Evolutionary conservation across 2,113 vertebrate species (phyloP).

Genomic region (Apus apus): DNA sequence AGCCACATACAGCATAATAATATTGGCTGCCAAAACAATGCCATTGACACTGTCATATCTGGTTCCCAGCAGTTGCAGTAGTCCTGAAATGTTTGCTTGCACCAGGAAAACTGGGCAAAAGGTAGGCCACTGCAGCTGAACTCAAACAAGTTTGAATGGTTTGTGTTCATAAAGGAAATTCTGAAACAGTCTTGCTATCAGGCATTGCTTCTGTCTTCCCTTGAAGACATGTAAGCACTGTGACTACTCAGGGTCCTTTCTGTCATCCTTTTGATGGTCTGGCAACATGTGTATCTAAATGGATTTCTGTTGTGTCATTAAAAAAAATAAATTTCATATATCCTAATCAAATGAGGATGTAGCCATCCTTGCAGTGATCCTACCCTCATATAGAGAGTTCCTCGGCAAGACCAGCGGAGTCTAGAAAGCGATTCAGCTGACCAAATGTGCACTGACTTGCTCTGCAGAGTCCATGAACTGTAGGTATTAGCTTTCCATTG

Average conservation of each 20-base stretch:
- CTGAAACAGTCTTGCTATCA: not conserved
- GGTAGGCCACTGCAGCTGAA: not conserved
- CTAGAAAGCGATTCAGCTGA: not conserved
- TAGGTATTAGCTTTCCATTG: not conserved
- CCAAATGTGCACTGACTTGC: not conserved
- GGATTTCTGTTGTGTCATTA: not conserved
- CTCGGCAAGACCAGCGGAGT: too few relatives aligned
- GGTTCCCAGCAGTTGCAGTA: not conserved
- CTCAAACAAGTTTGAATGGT: not conserved
- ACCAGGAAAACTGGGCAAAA: not conserved
- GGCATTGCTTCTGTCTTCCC: not conserved
- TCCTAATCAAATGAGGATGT: not conserved
- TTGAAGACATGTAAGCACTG: not conserved
- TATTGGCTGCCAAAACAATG: not conserved
- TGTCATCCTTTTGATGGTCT: not conserved
- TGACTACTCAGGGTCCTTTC: not conserved
- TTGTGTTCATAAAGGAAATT: not conserved
- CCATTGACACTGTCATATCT: not conserved
- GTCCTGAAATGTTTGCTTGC: not conserved
- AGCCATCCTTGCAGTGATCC: not conserved
- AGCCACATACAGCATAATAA: not conserved
- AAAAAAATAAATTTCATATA: not conserved
- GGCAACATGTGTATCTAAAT: not conserved
- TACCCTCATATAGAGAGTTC: too few relatives aligned
- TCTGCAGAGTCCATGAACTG: not conserved